These are phyloP conservation scores for Psammodynastes pulverulentus DNA, from an alignment of 2,113 vertebrate species.

Conservation along the genomic window DNA sequence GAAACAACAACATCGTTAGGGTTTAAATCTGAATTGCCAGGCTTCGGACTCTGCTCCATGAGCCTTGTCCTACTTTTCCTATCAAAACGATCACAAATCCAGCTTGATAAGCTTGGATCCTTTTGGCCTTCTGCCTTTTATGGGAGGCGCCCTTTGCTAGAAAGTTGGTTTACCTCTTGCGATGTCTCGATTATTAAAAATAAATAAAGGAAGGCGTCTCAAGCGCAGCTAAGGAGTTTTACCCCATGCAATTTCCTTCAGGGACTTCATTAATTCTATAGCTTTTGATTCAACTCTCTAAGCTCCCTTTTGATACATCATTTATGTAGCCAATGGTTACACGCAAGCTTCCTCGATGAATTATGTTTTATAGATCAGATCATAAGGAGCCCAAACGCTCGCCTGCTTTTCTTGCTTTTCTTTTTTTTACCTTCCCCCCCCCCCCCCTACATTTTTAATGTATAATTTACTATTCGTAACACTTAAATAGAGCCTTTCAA, in stretches of 20 bases:
- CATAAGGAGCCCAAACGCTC: neutral
- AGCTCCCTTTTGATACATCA: neutral
- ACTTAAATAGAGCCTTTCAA: neutral
- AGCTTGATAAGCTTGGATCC: neutral
- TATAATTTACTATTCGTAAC: constrained; percentile 5
- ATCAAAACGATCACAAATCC: neutral
- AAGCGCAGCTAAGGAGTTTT: neutral
- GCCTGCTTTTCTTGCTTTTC: neutral
- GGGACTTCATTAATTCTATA: constrained; percentile 13
- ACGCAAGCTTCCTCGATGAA: neutral
- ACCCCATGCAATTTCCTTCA: neutral
- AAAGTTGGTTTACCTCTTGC: neutral
- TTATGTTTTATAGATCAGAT: neutral
- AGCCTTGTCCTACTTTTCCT: neutral
- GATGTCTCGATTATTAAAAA: neutral
- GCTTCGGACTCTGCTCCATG: neutral
- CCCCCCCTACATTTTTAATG: neutral
- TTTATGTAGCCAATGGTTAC: neutral
- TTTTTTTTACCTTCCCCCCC: too few species aligned
- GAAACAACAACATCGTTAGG: too few species aligned
- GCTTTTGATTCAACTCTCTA: neutral
- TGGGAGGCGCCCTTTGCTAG: neutral
- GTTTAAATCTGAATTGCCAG: neutral
- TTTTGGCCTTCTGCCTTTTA: neutral
- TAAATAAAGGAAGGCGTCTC: neutral